Conservation (phyloP, 1,140 invertebrate species). For the Drosophila nigromelanica region DNA sequence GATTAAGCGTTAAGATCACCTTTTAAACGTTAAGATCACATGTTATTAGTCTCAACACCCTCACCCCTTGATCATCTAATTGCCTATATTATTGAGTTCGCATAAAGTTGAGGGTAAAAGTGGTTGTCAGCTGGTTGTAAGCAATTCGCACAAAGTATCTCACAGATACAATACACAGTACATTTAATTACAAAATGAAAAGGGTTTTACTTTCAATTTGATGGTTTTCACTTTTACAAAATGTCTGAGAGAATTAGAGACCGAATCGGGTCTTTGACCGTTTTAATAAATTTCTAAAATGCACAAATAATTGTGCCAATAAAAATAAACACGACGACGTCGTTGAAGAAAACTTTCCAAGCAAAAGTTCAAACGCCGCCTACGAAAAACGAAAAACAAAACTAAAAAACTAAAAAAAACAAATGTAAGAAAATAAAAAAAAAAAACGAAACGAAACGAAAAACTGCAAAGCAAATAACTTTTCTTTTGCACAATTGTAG, state of each 20-base stretch:
- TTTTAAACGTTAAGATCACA: too few species aligned
- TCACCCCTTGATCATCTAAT: too few species aligned
- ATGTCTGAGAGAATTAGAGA: not conserved
- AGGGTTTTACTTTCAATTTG: constrained; percentile 59
- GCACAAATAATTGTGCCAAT: constrained; percentile 82
- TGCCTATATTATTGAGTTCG: too few species aligned
- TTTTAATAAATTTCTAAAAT: constrained; percentile 80
- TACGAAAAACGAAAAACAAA: constrained; percentile 62
- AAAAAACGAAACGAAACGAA: constrained; percentile 49
- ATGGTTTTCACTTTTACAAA: constrained; percentile 64
- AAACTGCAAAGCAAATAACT: constrained; percentile 69
- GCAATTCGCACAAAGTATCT: not conserved
- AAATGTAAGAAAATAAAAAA: constrained; percentile 41
- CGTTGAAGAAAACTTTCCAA: constrained; percentile 63
- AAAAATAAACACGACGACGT: constrained; percentile 70
- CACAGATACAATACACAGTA: not conserved
- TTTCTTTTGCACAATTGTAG: constrained; percentile 83
- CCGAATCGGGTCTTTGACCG: constrained; percentile 60
- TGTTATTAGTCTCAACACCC: too few species aligned
- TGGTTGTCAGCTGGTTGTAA: not conserved
- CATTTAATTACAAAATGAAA: constrained; percentile 38
- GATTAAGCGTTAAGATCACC: too few species aligned
- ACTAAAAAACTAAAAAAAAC: constrained; percentile 35
- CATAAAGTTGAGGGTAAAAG: not conserved
- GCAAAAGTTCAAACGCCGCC: constrained; percentile 76